These are phyloP conservation scores for Morpho achilles DNA, from an alignment of 2,888 invertebrate species.

Conservation along the genomic window DNA sequence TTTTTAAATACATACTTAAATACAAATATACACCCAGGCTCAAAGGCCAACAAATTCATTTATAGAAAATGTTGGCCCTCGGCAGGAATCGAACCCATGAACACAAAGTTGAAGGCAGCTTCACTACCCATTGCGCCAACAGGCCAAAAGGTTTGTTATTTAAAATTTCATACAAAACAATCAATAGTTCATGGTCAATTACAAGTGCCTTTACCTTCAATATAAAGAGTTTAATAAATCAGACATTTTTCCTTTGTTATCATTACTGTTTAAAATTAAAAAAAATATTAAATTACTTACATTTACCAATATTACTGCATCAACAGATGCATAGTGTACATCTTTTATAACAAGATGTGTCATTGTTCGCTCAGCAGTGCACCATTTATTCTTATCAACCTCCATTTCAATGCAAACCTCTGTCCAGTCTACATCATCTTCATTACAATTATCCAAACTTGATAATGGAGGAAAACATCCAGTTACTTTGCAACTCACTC, in stretches of 20 bases:
- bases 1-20: too few relatives aligned
- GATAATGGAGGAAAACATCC: constrained; percentile 60
- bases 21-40: too few relatives aligned
- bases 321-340: constrained; percentile 79
- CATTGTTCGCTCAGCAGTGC: constrained; percentile 58
- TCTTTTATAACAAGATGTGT: constrained; percentile 70
- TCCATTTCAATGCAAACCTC: constrained; percentile 81
- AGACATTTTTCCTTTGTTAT: background rate
- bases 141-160: too few relatives aligned
- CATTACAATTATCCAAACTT: constrained; percentile 53
- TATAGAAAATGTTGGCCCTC: too few relatives aligned
- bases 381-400: constrained; percentile 78
- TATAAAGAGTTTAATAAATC: too few relatives aligned
- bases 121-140: too few relatives aligned
- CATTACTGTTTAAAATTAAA: background rate
- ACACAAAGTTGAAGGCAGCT: too few relatives aligned
- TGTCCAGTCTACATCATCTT: constrained; percentile 73
- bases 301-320: constrained; percentile 77
- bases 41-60: too few relatives aligned
- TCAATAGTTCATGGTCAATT: too few relatives aligned
- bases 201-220: too few relatives aligned
- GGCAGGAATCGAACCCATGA: too few relatives aligned
- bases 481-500: constrained; percentile 63
- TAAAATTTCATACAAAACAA: too few relatives aligned
- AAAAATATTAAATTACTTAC: constrained; percentile 49